Conservation (phyloP, 2,888 invertebrate species). For the Eilema depressum region DNA sequence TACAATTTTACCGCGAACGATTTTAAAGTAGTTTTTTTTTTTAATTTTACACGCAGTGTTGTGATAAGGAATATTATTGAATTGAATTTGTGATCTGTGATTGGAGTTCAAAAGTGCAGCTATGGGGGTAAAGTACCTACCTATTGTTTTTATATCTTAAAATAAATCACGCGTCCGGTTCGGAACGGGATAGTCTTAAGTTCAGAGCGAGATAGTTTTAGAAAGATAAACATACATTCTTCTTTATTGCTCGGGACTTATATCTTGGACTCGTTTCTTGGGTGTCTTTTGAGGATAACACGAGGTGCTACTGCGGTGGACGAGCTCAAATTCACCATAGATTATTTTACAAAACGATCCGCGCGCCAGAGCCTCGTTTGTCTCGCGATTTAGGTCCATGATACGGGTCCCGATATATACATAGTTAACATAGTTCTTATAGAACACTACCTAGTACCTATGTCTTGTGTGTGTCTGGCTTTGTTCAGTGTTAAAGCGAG, state of each 20-base stretch:
- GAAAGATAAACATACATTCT: not conserved
- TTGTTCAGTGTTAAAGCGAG: not conserved
- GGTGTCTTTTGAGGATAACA: too few species aligned
- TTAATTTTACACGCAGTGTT: not conserved
- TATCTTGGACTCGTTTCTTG: too few species aligned
- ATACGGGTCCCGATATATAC: too few species aligned
- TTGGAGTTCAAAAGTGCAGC: not conserved
- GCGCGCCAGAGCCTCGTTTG: too few species aligned
- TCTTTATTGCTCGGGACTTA: too few species aligned
- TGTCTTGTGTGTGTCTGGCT: not conserved
- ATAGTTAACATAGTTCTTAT: not conserved
- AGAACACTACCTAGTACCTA: not conserved
- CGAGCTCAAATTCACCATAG: too few species aligned
- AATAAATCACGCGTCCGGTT: constrained; percentile 6
- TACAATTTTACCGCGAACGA: not conserved
- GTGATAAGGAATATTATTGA: not conserved
- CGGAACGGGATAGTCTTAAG: not conserved
- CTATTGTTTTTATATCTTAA: constrained; percentile 1
- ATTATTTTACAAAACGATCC: too few species aligned
- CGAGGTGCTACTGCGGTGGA: too few species aligned
- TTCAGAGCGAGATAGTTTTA: not conserved
- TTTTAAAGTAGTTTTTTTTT: not conserved
- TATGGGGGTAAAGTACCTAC: constrained; percentile 19
- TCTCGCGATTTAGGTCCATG: too few species aligned
- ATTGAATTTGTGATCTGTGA: constrained; percentile 1